These are phyloP conservation scores for Melierax canorus DNA, from an alignment of 2,113 vertebrate species.

Conservation along the genomic window DNA sequence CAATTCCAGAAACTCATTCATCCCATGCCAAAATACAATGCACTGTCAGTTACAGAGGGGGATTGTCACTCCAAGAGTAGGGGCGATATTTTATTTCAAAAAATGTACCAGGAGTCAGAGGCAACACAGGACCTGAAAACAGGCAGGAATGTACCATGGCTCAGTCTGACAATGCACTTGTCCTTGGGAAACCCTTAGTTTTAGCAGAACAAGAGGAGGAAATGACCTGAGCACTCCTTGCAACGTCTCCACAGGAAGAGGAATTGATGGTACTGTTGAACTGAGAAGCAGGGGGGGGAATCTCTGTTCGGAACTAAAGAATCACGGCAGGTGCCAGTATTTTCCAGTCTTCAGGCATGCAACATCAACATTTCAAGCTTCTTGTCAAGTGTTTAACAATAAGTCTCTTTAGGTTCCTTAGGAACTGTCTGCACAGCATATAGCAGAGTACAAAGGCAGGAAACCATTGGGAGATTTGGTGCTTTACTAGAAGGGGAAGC, in stretches of 20 bases:
- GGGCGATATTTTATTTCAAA: not conserved
- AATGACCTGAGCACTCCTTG: not conserved
- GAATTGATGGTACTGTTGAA: not conserved
- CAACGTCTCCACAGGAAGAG: not conserved
- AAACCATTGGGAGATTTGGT: not conserved
- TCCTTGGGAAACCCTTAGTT: not conserved
- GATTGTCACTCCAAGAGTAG: not conserved
- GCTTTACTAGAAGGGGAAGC: not conserved
- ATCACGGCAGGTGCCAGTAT: not conserved
- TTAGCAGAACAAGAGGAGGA: slow-evolving; percentile 1
- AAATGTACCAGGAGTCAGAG: not conserved
- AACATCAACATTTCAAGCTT: not conserved
- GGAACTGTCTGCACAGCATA: not conserved
- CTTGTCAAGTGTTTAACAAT: not conserved
- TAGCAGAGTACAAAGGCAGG: slow-evolving; percentile 5
- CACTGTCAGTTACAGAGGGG: not conserved
- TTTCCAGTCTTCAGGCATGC: not conserved
- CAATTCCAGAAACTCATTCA: slow-evolving; percentile 9
- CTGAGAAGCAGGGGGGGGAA: not conserved
- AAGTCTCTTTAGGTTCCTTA: not conserved
- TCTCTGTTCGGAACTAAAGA: not conserved
- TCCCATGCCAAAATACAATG: not conserved
- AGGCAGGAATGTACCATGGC: not conserved
- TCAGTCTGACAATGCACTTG: not conserved
- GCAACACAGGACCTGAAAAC: not conserved